Conservation (phyloP, 2,797 vertebrate species). For the Capromys pilorides region DNA sequence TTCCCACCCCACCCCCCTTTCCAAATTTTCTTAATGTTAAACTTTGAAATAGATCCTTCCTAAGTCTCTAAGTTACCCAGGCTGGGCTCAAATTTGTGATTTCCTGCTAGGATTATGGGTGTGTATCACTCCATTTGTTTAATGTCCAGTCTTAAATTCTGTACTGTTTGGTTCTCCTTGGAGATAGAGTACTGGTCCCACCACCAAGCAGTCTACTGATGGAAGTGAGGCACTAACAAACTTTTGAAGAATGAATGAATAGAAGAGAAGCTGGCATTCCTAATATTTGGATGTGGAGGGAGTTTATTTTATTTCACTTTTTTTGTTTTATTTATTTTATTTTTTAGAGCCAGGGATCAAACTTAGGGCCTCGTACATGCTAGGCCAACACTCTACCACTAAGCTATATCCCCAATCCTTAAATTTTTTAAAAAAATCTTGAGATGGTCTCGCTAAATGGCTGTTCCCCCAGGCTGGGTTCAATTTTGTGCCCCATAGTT, state of each 20-base stretch:
- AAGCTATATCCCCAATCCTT: too few relatives aligned
- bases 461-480: neutral
- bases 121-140: neutral
- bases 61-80: neutral
- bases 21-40: neutral
- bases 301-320: neutral
- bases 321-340: neutral
- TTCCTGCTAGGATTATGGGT: neutral
- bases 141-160: neutral
- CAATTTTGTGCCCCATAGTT: neutral
- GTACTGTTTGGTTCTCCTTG: neutral
- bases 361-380: neutral
- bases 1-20: too few relatives aligned
- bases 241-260: neutral
- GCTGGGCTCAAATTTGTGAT: neutral
- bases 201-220: accelerated
- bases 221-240: neutral
- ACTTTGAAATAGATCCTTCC: neutral
- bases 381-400: neutral
- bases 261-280: neutral
- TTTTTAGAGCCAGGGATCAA: neutral
- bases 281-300: neutral
- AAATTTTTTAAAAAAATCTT: neutral
- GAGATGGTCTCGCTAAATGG: neutral
- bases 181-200: neutral